Conservation (phyloP, 2,888 invertebrate genomes). For the Lacanobia oleracea region DNA sequence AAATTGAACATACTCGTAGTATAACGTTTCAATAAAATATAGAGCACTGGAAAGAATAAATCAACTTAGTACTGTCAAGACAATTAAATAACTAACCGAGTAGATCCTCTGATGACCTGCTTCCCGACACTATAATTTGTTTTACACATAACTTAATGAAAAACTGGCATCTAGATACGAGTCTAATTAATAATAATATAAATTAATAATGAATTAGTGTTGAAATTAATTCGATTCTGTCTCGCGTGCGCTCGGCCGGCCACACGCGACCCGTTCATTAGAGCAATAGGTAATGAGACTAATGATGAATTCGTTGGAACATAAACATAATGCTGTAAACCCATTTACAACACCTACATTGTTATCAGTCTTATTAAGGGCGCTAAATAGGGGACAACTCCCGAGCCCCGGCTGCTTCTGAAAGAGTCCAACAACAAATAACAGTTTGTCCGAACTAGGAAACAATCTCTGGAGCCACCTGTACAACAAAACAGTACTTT, state of each 20-base stretch:
- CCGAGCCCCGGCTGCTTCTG: no score
- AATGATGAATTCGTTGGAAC: slow-evolving; percentile 40
- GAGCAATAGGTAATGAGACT: slow-evolving; percentile 53
- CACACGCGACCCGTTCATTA: slow-evolving; percentile 64
- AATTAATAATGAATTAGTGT: slow-evolving; percentile 56
- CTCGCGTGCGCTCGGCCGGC: slow-evolving; percentile 3
- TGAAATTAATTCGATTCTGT: slow-evolving; percentile 44
- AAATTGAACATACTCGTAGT: neutral
- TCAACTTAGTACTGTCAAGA: neutral
- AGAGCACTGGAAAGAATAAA: neutral
- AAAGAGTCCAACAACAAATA: neutral
- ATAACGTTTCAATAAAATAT: neutral
- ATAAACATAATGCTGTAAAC: slow-evolving; percentile 21
- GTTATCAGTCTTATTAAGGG: neutral
- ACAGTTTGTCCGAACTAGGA: neutral
- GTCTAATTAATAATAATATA: slow-evolving; percentile 22
- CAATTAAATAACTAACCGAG: neutral
- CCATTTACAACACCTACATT: slow-evolving; percentile 6
- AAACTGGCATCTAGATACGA: neutral
- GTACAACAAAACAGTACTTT: no score
- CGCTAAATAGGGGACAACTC: no score
- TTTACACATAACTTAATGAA: slow-evolving; percentile 2
- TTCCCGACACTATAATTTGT: slow-evolving; percentile 14
- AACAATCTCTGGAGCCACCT: neutral
- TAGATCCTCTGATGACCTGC: slow-evolving; percentile 5